Base-by-base conservation (phyloP, 2,113 vertebrate species). In the Scomber scombrus region DNA sequence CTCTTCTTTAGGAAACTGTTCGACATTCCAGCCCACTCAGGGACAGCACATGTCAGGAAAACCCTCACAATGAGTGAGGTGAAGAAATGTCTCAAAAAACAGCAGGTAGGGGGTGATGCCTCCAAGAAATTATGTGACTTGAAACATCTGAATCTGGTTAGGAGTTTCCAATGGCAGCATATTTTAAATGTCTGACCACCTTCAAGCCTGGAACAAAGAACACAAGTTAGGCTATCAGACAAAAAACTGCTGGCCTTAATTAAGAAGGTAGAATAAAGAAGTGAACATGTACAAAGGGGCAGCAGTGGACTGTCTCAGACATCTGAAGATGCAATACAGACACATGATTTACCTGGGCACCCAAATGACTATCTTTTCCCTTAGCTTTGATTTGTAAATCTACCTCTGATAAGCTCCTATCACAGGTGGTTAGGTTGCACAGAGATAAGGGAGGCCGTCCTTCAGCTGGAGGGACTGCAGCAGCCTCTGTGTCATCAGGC, bases 21-120 rank as follows among this genome's bases (percentile, higher is more conserved):
- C 50, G 55, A 55, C 81, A 81, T 88, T 85, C 60, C 71, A 80
- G 46, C 75, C 78, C 54, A 81, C 63, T 71, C 49, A 72, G 73
- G 63, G 69, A 55, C 31, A 9, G 16, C 11, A 15, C 61, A 70
- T 34, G 51, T 83, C 75, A 83, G 45, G 19, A 75, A 26, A 51
- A 80, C 8, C 21, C 18, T 52, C 26, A 21, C 18, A 50, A 55
- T 23, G 26, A 61, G 15, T 23, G 26, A 61, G 15, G 47, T 40
- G 23, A n/a, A 52, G 18, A 58, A 79, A 61, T 11, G 3, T 72
- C 31, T 46, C 19, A 4, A 50, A 62, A 75, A 71, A 70, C 15
- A 67, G 54, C 29, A 71, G 65, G 45, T 10, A 19, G 15, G 23
- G 12, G n/a, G 9, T 11, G 26, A 57, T 34, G 54, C 43, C 63